A percentile compares a stretch with the other conserved stretches of the same genome.
Evolutionary conservation across 1,140 invertebrate genomes (phyloP).

Genomic region (Oreohelix idahoensis): DNA sequence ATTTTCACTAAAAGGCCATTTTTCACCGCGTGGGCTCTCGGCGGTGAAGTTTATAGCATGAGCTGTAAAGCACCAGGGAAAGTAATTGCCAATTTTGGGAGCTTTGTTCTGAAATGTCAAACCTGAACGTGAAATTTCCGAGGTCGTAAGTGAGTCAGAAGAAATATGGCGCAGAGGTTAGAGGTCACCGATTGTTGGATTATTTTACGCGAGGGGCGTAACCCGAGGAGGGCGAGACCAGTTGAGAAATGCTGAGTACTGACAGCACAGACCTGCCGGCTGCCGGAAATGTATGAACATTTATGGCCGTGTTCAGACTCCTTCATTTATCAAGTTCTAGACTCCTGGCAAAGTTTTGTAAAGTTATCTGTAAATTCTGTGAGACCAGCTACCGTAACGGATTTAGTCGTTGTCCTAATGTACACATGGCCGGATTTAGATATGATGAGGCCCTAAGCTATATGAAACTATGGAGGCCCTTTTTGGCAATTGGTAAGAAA

Average conservation of each 20-base stretch:
- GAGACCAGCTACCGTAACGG: too few relatives aligned
- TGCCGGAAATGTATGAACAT: conserved; percentile 30
- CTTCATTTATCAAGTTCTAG: background rate
- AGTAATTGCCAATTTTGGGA: conserved; percentile 38
- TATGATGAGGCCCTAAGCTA: too few relatives aligned
- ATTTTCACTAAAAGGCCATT: conserved; percentile 35
- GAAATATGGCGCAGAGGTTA: conserved; percentile 33
- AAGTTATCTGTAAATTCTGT: too few relatives aligned
- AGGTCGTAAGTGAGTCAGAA: conserved; percentile 35
- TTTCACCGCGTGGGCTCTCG: conserved; percentile 25
- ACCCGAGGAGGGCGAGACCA: conserved; percentile 2
- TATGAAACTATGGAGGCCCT: too few relatives aligned
- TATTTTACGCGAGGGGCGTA: conserved; percentile 32
- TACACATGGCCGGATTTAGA: too few relatives aligned
- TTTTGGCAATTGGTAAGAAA: too few relatives aligned
- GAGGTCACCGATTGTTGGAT: conserved; percentile 38
- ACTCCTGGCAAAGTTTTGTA: too few relatives aligned
- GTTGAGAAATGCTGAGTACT: conserved; percentile 10
- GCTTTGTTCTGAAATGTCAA: conserved; percentile 39
- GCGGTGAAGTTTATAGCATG: conserved; percentile 33
- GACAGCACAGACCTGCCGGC: conserved; percentile 29
- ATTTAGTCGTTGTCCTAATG: too few relatives aligned
- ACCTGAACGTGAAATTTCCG: conserved; percentile 32
- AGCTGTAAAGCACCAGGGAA: conserved; percentile 14
- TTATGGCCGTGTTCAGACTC: background rate